phyloP scores from a whole-genome alignment of 2,888 invertebrate species.

The Tetanocera ferruginea region DNA sequence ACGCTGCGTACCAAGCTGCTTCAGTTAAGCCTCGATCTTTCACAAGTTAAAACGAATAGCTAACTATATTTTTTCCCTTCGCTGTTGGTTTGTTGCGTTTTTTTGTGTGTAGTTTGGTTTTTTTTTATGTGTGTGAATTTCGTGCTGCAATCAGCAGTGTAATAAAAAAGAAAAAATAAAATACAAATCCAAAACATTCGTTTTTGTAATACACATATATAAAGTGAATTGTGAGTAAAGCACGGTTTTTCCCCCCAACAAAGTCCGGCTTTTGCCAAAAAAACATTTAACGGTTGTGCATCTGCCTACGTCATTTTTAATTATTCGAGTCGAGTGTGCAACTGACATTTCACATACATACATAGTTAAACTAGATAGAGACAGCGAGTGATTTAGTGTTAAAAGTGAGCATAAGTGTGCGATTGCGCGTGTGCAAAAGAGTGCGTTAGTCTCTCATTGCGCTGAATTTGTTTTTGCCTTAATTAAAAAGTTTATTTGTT shows the following conservation, averaged over 20 bases:
- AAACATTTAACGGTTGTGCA: not conserved
- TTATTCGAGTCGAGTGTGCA: not conserved
- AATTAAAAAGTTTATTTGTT: too few relatives aligned
- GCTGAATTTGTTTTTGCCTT: too few relatives aligned
- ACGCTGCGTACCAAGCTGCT: slow-evolving; percentile 26
- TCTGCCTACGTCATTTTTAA: slow-evolving; percentile 15
- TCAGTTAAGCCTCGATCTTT: slow-evolving; percentile 65
- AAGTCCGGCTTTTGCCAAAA: slow-evolving; percentile 12
- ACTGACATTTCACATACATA: too few relatives aligned
- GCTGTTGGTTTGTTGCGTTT: slow-evolving; percentile 34
- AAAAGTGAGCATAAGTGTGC: too few relatives aligned
- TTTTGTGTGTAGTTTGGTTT: not conserved
- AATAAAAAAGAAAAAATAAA: slow-evolving; percentile 4
- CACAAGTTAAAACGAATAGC: slow-evolving; percentile 58
- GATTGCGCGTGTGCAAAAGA: not conserved
- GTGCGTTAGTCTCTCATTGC: too few relatives aligned
- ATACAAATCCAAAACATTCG: slow-evolving; percentile 10
- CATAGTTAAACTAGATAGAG: too few relatives aligned
- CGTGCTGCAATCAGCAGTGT: slow-evolving; percentile 40
- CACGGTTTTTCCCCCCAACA: not conserved
- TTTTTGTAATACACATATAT: slow-evolving; percentile 21
- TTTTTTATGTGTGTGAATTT: not conserved
- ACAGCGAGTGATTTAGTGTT: too few relatives aligned
- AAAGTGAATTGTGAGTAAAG: not conserved
- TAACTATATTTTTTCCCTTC: slow-evolving; percentile 46